Conservation (phyloP, 1,140 invertebrate species). For the Eufriesea mexicana region DNA sequence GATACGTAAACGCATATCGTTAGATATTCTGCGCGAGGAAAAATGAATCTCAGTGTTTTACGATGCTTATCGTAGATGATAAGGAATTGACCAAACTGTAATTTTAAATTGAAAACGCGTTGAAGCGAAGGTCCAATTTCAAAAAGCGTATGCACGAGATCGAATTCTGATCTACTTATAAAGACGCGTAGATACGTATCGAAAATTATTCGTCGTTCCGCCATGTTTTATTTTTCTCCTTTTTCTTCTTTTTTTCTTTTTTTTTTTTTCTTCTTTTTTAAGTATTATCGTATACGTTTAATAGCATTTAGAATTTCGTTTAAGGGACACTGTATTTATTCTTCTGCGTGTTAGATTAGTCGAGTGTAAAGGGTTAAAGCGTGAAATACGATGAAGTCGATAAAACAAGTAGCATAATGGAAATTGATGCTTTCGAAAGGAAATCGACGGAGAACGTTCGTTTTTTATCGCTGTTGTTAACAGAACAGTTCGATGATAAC, state of each 20-base stretch:
- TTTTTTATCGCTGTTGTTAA: conserved; percentile 47
- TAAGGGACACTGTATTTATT: conserved; percentile 21
- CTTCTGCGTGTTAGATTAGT: background rate
- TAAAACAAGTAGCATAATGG: background rate
- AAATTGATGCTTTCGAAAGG: background rate
- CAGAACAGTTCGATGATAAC: conserved; percentile 53
- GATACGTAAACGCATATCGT: background rate
- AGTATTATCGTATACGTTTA: conserved; percentile 3
- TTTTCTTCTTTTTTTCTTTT: too few species aligned
- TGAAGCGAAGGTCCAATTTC: background rate
- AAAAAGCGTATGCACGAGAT: background rate
- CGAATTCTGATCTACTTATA: background rate
- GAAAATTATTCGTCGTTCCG: background rate
- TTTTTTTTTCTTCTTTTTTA: background rate
- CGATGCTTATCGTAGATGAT: background rate
- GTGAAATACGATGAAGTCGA: background rate
- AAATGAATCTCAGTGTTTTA: background rate
- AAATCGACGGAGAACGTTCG: conserved; percentile 20
- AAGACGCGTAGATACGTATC: background rate
- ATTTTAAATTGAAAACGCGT: background rate
- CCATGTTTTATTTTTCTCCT: background rate
- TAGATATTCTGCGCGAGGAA: background rate
- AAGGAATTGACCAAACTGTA: background rate
- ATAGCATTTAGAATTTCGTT: background rate
- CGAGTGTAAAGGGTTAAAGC: conserved; percentile 41